Evolutionary conservation across 2,888 invertebrate species (phyloP), one percentile per base, ranked within the genome.

Genomic region (Phymatocera aterrima): DNA sequence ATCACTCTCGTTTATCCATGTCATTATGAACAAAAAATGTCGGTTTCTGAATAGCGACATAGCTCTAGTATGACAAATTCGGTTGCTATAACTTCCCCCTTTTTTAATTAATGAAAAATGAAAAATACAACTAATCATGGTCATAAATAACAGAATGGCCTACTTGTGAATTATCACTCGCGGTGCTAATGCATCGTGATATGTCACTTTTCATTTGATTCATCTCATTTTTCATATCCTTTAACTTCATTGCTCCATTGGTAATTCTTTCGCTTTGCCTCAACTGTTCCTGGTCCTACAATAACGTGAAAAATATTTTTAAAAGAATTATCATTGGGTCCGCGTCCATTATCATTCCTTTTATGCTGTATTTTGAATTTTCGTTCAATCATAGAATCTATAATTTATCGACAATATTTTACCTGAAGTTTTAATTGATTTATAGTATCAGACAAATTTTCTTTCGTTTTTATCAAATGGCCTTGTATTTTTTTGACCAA

Each of bases 191-290:
- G 57, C 78, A 80, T 57, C 78, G 80, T n/a, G 82, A 83, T 12
- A 86, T 81, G 60, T 86, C 84, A 31, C 79, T 82, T 70, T 87
- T 85, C 46, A 82, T 79, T 80, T 83, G 85, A 83, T 89, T 90
- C 40, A 90, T 85, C 68, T 87, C 84, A 84, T 90, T 88, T 79
- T 90, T 90, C 54, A 89, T 83, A 77, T 87, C 85, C 77, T 90
- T 90, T 51, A 90, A 79, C 81, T 84, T 88, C 24, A 83, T 78
- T 74, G 82, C 84, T 40, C 85, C 85, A 54, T 83, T 84, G 3
- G 70, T 79, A 31, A 90, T 87, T 82, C 84, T 85, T 48, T 88
- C 84, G 60, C 78, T 84, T n/a, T 85, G 82, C 51, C 84, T 84
- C 40, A 80, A 48, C 80, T 83, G 86, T 78, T 89, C 88, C 65